Base-by-base conservation (phyloP, 2,797 vertebrate species). In the Myotis daubentonii region DNA sequence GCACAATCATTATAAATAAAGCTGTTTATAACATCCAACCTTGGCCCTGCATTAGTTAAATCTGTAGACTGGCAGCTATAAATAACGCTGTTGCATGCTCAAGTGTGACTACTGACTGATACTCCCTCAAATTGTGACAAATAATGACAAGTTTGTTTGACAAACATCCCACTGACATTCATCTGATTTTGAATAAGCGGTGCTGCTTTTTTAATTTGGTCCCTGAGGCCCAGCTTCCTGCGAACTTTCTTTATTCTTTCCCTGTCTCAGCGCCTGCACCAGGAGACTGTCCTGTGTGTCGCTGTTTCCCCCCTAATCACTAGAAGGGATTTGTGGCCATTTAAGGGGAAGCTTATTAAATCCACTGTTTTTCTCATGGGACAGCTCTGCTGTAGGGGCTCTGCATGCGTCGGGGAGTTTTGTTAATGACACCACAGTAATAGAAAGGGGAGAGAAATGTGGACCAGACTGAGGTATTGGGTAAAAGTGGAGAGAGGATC, bases 101-200 rank as follows among this genome's bases (percentile, higher is more conserved):
- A 55, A 96, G 96, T 96, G 96, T 96, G 95, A 93, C 90, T 89
- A 93, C 89, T 96, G 96, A 95, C 95, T 94, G 80, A 91, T 96
- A 94, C 87, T 95, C 97, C 96, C 97, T 96, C 96, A 97, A 96
- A 97, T 96, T 95, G 95, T 97, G 96, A 97, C 97, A 97, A 97
- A 96, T 96, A 97, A 96, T 97, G 97, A 97, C 96, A 97, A 97
- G 92, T 97, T 94, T 97, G 97, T 97, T 97, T 97, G 96, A 97
- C 97, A 97, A 97, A 97, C 96, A 96, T 93, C 86, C 92, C 81
- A 57, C 94, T 97, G 97, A 96, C 97, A 97, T 89, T 97, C 89
- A 95, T 97, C 96, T 97, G 97, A 97, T 97, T 97, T 91, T 92
- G 96, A 96, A 94, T 96, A 96, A 97, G 89, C 3, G 57, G 78